Conservation (phyloP, 2,113 vertebrate species). For the Lasiurus cinereus region DNA sequence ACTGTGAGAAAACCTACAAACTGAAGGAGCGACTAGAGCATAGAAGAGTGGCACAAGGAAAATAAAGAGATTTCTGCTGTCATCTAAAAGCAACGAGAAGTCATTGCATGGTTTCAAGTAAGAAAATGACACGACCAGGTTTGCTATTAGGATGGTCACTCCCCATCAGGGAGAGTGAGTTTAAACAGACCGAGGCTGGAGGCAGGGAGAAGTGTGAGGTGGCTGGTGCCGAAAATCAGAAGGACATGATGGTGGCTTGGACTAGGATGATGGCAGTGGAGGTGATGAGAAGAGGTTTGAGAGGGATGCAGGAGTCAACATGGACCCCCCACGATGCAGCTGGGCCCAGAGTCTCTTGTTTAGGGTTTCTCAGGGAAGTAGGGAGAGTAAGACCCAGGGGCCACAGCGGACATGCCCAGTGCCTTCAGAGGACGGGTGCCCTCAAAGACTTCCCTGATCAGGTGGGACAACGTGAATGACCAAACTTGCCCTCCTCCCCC, state of each 20-base stretch:
- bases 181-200: neutral
- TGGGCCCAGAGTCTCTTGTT: neutral
- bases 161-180: neutral
- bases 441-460: too few species aligned
- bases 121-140: neutral
- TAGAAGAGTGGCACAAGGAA: neutral
- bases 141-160: neutral
- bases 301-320: neutral
- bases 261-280: too few species aligned
- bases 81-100: neutral
- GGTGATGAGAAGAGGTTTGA: neutral
- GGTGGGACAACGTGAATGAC: neutral
- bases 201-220: neutral
- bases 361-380: neutral
- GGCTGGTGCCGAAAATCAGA: neutral
- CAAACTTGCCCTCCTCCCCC: fast-evolving
- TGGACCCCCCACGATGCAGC: neutral
- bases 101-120: neutral
- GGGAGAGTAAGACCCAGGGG: fast-evolving
- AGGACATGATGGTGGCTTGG: neutral
- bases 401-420: neutral
- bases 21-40: too few species aligned
- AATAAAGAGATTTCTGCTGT: neutral
- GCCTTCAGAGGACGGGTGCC: too few species aligned
- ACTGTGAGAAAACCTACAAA: too few species aligned